These are phyloP conservation scores for Tetramorium bicarinatum DNA, from an alignment of 2,888 invertebrate species.

Conservation along the genomic window DNA sequence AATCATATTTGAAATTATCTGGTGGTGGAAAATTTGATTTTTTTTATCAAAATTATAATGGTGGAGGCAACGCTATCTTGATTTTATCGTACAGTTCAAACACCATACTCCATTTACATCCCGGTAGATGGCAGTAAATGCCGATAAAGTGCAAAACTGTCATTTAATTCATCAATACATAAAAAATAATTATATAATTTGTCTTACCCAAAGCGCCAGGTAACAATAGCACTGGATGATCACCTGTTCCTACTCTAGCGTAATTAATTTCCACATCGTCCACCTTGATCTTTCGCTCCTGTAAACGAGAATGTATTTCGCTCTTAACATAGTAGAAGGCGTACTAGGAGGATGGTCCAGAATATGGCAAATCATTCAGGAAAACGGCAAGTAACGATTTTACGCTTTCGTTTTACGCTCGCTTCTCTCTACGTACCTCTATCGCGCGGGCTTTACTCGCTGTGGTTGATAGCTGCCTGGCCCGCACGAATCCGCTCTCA, in stretches of 20 bases:
- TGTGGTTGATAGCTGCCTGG: background rate
- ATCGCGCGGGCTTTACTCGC: slow-evolving; percentile 8
- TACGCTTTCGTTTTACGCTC: background rate
- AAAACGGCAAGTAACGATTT: slow-evolving; percentile 20
- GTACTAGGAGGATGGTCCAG: background rate
- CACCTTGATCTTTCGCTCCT: slow-evolving; percentile 90
- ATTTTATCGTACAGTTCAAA: background rate
- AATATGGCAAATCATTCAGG: background rate
- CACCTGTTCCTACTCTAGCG: slow-evolving; percentile 88
- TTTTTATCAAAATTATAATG: background rate
- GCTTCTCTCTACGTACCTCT: background rate
- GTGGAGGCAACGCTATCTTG: background rate
- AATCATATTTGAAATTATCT: background rate
- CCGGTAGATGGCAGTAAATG: slow-evolving; percentile 38
- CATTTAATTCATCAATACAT: background rate
- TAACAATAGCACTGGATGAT: slow-evolving; percentile 89
- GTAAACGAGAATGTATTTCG: slow-evolving; percentile 66
- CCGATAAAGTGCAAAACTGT: too few relatives aligned
- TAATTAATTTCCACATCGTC: slow-evolving; percentile 89
- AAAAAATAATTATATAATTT: background rate
- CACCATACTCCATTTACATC: background rate
- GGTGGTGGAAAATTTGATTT: background rate
- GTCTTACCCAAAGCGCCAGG: slow-evolving; percentile 92
- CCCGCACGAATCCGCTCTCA: too few relatives aligned
- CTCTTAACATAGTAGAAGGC: background rate